These are phyloP conservation scores for Pristionchus mayeri DNA, from an alignment of 2,888 invertebrate genomes.

Conservation along the genomic window DNA sequence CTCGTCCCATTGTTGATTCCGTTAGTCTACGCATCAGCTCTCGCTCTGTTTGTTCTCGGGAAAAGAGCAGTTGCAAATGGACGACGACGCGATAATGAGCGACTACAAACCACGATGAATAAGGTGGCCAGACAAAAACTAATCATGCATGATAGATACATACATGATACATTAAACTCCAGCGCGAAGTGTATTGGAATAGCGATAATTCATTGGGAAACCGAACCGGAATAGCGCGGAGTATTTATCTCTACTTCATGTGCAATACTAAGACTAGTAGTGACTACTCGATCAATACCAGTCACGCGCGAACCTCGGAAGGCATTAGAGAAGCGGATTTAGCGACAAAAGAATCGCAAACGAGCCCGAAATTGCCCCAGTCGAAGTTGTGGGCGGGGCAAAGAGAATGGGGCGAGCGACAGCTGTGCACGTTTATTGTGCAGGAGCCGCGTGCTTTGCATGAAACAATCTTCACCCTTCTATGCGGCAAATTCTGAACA, in stretches of 20 bases:
- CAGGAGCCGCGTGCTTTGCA: neutral
- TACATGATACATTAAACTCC: too few relatives aligned
- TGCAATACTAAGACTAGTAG: too few relatives aligned
- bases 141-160: too few relatives aligned
- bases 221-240: too few relatives aligned
- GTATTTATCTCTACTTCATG: too few relatives aligned
- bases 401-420: conserved; percentile 7
- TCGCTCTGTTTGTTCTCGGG: neutral
- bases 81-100: neutral
- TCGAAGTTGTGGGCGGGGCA: conserved; percentile 5
- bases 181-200: too few relatives aligned
- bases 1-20: conserved; percentile 16
- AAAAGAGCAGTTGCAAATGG: conserved; percentile 14
- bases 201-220: too few relatives aligned
- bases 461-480: neutral
- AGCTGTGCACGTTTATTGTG: neutral
- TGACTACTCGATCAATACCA: neutral
- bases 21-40: neutral
- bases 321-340: neutral
- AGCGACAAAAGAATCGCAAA: conserved; percentile 28
- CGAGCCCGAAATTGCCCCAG: conserved; percentile 23
- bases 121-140: neutral
- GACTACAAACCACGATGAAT: neutral
- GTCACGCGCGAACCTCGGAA: neutral
- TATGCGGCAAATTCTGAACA: too few relatives aligned